Percentiles rank a stretch among this genome's conserved stretches.
phyloP scores from a whole-genome alignment of 2,888 invertebrate species.

The Vanessa cardui region DNA sequence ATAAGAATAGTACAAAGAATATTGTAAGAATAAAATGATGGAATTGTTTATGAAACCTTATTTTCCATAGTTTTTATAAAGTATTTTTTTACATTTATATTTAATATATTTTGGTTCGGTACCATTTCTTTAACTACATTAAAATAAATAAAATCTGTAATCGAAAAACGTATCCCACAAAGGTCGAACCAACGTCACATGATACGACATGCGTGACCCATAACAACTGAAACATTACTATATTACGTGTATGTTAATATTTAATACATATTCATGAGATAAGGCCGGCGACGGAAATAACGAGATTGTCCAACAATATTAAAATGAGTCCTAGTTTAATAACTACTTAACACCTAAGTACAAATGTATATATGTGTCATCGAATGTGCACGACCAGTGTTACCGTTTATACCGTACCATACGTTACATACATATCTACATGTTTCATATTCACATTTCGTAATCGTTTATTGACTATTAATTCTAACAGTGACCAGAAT shows the following conservation, averaged over 20 bases:
- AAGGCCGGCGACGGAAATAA: conserved; percentile 22
- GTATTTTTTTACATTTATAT: too few species aligned
- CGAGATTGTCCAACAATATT: conserved; percentile 17
- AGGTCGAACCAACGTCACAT: conserved; percentile 24
- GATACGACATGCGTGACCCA: conserved; percentile 26
- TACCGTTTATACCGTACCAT: too few species aligned
- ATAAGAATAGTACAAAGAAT: too few species aligned
- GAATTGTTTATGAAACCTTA: too few species aligned
- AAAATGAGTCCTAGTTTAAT: conserved; percentile 13
- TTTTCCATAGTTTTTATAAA: too few species aligned
- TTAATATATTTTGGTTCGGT: too few species aligned
- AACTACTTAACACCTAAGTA: conserved; percentile 1
- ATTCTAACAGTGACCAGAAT: conserved; percentile 3
- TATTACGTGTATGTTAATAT: conserved; percentile 12
- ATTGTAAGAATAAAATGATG: too few species aligned
- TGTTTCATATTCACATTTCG: neutral
- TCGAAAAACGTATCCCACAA: conserved; percentile 4
- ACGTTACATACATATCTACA: too few species aligned
- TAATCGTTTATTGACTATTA: conserved; percentile 7
- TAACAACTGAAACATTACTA: conserved; percentile 18
- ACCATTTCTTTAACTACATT: too few species aligned
- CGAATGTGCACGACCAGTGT: neutral
- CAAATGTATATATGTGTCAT: neutral
- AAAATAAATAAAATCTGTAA: neutral
- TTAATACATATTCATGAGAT: conserved; percentile 24